These are phyloP conservation scores for Chiloscyllium plagiosum DNA, from an alignment of 2,113 vertebrate species.

Conservation along the genomic window DNA sequence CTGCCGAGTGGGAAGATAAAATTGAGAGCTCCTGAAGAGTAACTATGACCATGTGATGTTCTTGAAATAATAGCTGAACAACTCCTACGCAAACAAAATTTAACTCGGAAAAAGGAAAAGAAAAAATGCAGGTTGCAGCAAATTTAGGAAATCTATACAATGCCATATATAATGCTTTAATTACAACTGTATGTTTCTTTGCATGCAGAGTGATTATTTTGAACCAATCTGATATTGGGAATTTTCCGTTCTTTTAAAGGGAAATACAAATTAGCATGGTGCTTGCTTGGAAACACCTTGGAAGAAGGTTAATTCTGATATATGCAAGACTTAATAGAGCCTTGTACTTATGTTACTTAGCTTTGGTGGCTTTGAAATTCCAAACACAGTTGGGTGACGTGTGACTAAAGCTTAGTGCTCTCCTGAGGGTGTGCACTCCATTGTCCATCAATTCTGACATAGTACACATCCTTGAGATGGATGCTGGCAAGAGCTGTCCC, in stretches of 20 bases:
- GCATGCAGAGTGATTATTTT: not conserved
- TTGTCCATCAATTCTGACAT: not conserved
- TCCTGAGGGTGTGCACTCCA: not conserved
- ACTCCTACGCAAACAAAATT: conserved; percentile 33
- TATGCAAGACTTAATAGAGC: not conserved
- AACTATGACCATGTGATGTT: not conserved
- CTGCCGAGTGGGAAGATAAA: conserved; percentile 7
- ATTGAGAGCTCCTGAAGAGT: not conserved
- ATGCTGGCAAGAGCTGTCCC: not conserved
- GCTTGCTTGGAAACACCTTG: not conserved
- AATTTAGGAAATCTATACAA: not conserved
- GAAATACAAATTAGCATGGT: not conserved
- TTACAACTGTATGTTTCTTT: not conserved
- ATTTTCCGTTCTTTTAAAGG: not conserved
- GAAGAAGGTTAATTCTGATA: not conserved
- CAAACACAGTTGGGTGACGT: not conserved
- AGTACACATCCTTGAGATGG: too few species aligned
- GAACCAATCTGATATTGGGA: not conserved
- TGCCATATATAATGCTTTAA: not conserved
- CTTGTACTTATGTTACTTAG: not conserved
- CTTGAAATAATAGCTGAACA: conserved; percentile 30
- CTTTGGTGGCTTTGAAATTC: not conserved
- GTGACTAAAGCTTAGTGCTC: too few species aligned
- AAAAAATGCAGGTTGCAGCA: not conserved
- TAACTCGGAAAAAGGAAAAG: not conserved